phyloP scores from a whole-genome alignment of 2,797 vertebrate genomes.

The Benthosema pterotum region DNA sequence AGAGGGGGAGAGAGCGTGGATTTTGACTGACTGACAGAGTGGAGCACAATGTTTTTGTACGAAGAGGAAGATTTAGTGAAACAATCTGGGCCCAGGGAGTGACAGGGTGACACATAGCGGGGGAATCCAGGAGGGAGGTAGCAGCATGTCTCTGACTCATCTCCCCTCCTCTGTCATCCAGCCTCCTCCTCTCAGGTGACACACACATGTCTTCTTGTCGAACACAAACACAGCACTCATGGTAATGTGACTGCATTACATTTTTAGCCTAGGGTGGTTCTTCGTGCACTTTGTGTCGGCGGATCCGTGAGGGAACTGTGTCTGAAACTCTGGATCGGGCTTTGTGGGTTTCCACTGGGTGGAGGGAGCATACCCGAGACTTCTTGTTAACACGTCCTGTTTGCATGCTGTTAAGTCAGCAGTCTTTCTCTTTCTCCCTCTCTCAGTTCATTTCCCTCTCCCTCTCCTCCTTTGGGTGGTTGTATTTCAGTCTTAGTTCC shows the following conservation, averaged over 20 bases:
- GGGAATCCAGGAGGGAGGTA: slow-evolving; percentile 48
- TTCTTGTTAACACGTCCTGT: slow-evolving; percentile 70
- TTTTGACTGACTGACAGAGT: slow-evolving; percentile 64
- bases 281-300: background rate
- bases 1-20: slow-evolving; percentile 13
- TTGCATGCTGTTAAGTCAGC: slow-evolving; percentile 55
- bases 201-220: slow-evolving; percentile 9
- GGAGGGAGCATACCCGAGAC: slow-evolving; percentile 36
- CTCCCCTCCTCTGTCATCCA: slow-evolving; percentile 15
- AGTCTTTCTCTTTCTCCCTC: slow-evolving; percentile 29
- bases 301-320: slow-evolving; percentile 21
- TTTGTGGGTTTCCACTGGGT: slow-evolving; percentile 59
- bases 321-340: slow-evolving; percentile 47
- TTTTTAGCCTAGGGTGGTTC: slow-evolving; percentile 29
- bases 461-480: slow-evolving; percentile 45
- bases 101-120: slow-evolving; percentile 32
- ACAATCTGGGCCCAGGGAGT: background rate
- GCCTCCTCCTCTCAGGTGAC: slow-evolving; percentile 20
- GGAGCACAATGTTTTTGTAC: slow-evolving; percentile 43
- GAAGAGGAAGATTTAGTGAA: slow-evolving; percentile 41
- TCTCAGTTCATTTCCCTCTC: slow-evolving; percentile 49
- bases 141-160: slow-evolving; percentile 56
- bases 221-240: slow-evolving; percentile 19
- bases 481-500: slow-evolving; percentile 45
- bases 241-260: slow-evolving; percentile 14